These are phyloP conservation scores for Chionoecetes opilio DNA, from an alignment of 1,140 invertebrate genomes.

Conservation along the genomic window DNA sequence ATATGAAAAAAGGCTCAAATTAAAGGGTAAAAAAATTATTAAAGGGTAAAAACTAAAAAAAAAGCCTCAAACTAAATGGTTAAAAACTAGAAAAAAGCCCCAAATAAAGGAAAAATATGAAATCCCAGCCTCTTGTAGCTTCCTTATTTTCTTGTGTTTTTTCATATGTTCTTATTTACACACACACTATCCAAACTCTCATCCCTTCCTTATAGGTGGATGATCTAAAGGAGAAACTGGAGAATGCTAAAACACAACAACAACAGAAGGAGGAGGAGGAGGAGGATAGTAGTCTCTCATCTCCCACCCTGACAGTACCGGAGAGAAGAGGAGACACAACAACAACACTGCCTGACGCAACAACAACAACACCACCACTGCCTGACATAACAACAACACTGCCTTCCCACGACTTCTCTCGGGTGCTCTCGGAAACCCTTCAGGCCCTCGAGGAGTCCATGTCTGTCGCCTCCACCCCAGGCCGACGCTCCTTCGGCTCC, in stretches of 20 bases:
- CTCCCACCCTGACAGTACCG: background rate
- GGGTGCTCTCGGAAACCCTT: background rate
- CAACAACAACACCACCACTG: no score
- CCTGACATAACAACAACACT: background rate
- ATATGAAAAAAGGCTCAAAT: no score
- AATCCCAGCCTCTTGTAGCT: no score
- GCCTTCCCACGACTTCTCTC: slow-evolving; percentile 41
- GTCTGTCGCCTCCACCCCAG: slow-evolving; percentile 3
- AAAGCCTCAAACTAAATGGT: no score
- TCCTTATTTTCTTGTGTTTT: no score
- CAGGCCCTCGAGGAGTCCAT: background rate
- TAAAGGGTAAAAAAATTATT: no score
- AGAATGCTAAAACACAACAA: background rate
- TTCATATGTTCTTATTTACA: no score
- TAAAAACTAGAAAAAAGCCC: no score
- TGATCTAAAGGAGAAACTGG: background rate
- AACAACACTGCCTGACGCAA: background rate
- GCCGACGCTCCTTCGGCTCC: background rate
- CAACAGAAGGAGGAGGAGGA: background rate
- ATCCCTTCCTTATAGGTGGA: background rate
- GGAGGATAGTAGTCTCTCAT: background rate
- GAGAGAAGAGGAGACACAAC: background rate
- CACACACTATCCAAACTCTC: no score
- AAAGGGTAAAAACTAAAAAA: no score
- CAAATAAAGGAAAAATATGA: no score